Conservation (phyloP, 2,113 vertebrate genomes). For the Vanacampus margaritifer region DNA sequence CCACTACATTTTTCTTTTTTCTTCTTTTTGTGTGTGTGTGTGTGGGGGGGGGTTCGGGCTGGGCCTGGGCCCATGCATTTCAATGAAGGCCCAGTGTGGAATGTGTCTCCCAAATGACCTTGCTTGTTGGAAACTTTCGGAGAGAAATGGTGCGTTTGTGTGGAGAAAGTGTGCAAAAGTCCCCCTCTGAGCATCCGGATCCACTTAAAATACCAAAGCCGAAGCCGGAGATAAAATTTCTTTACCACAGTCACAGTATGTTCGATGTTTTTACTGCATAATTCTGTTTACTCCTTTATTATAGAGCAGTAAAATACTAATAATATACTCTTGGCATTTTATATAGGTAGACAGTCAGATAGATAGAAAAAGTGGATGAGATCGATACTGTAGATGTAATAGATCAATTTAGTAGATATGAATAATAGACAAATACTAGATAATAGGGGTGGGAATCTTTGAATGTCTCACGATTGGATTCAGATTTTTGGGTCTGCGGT, state of each 20-base stretch:
- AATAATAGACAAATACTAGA: too few species aligned
- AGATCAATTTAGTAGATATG: too few species aligned
- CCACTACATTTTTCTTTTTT: too few species aligned
- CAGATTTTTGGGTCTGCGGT: too few species aligned
- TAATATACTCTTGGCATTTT: not conserved
- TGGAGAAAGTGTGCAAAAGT: constrained; percentile 8
- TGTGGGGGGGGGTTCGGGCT: too few species aligned
- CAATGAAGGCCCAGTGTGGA: not conserved
- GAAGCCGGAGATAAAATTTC: constrained; percentile 18
- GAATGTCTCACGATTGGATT: too few species aligned
- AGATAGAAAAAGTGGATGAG: not conserved
- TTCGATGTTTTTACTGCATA: not conserved
- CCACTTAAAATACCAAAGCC: constrained; percentile 39
- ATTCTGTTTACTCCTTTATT: not conserved
- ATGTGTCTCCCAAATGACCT: not conserved
- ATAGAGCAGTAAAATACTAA: not conserved
- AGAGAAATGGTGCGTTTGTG: constrained; percentile 3
- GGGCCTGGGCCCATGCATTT: not conserved
- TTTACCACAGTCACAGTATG: not conserved
- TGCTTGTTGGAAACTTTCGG: constrained; percentile 4
- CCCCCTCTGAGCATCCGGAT: constrained; percentile 29
- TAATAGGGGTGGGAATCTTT: too few species aligned
- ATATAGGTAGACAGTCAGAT: too few species aligned
- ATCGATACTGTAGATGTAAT: not conserved
- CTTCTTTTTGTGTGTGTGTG: too few species aligned